Evolutionary conservation across 2,888 invertebrate genomes (phyloP), one percentile per base, ranked within the genome.

Genomic region (Microctonus brassicae): DNA sequence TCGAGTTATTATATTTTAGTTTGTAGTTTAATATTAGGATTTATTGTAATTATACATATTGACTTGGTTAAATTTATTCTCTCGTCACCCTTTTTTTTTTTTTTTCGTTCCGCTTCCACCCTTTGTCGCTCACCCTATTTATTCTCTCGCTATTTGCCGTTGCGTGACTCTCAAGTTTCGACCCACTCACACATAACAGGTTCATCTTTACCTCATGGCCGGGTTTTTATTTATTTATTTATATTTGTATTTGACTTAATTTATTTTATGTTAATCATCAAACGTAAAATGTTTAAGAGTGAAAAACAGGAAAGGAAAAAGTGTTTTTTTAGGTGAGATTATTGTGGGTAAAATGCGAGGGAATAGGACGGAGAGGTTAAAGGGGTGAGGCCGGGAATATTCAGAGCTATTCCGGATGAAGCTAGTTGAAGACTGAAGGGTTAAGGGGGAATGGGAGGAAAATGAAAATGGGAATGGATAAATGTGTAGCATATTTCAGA

Each of bases 361-460:
- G 42, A 42, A 42, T 3, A 34, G 58, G 20, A 17, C n/a, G 20
- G 34, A n/a, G 29, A n/a, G 17, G 6, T n/a, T 58, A 17, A 1
- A 47, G 47, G 47, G 47, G 47, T 47, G 47, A 47, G 17, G 17
- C 20, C 17, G 47, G 17, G 1, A 17, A n/a, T 47, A 47, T 47
- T 47, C 47, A 47, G 47, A 47, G 47, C 47, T 47, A 47, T 47
- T 47, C 47, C 47, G 47, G 47, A 47, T 47, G 47, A 47, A 7
- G 34, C 33, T 33, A 60, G 60, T 60, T 60, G 33, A 60, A 57
- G 26, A 57, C n/a, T 57, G n/a, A 29, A 57, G 13, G 13, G 57
- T 47, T 47, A 17, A 17, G n/a, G 47, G 9, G n/a, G 47, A 47
- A n/a, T 39, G n/a, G 13, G n/a, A 17, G 9, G 7, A 17, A n/a